These are phyloP conservation scores for Coregonus ussuriensis DNA, from an alignment of 2,797 vertebrate species.

Conservation along the genomic window DNA sequence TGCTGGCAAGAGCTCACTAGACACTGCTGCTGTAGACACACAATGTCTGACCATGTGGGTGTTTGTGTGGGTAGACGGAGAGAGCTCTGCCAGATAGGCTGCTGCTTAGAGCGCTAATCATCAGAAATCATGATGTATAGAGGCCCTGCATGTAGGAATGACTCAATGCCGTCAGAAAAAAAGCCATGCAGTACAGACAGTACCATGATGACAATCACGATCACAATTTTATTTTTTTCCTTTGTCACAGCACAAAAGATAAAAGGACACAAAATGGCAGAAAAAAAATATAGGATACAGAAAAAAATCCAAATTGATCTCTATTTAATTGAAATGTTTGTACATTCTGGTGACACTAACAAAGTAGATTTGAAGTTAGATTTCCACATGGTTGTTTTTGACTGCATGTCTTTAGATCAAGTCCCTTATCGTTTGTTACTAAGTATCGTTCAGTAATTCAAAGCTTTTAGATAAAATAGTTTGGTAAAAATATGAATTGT, in stretches of 20 bases:
- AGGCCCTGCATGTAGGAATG: not conserved
- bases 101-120: not conserved
- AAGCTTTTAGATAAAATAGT: constrained; percentile 4
- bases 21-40: constrained; percentile 39
- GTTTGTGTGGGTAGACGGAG: constrained; percentile 45
- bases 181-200: not conserved
- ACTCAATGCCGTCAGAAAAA: not conserved
- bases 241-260: constrained; percentile 67
- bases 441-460: not conserved
- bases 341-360: not conserved
- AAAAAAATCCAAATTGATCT: constrained; percentile 35
- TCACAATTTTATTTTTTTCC: constrained; percentile 68
- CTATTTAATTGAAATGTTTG: too few relatives aligned
- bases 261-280: constrained; percentile 46
- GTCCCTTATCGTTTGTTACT: not conserved
- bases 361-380: not conserved
- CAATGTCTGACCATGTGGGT: constrained; percentile 43
- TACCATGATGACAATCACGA: constrained; percentile 27
- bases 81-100: constrained; percentile 1
- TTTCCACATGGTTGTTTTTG: not conserved
- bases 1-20: constrained; percentile 44
- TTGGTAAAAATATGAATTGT: not conserved
- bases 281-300: constrained; percentile 41
- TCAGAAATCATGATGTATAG: constrained; percentile 23
- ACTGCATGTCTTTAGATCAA: constrained; percentile 1